These are phyloP conservation scores for Chalcis sispes DNA, from an alignment of 2,888 invertebrate species.

Conservation along the genomic window DNA sequence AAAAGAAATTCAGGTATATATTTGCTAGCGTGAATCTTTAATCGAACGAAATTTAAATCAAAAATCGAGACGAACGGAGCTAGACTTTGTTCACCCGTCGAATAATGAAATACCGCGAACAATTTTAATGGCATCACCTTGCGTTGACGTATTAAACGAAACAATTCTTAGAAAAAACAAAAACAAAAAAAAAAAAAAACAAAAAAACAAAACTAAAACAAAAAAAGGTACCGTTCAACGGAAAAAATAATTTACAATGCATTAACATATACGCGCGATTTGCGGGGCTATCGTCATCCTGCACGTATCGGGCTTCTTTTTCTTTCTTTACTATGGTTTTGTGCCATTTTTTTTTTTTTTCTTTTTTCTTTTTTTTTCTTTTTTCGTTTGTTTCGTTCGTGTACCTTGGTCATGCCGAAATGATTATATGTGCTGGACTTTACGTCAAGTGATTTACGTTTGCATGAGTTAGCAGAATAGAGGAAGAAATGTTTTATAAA, in stretches of 20 bases:
- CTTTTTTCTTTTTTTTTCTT: neutral
- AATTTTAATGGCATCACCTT: slow-evolving; percentile 10
- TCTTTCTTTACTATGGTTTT: no score
- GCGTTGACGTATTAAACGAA: neutral
- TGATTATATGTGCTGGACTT: neutral
- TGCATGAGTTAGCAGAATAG: neutral
- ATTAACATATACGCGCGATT: slow-evolving; percentile 23
- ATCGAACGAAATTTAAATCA: slow-evolving; percentile 28
- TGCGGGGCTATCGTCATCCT: no score
- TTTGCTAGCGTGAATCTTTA: neutral
- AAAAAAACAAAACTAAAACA: no score
- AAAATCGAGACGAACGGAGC: neutral
- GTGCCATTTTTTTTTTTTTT: neutral
- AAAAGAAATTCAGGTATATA: slow-evolving; percentile 12
- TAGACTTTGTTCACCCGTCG: neutral
- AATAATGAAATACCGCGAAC: slow-evolving; percentile 30
- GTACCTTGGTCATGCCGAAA: neutral
- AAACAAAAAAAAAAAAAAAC: no score
- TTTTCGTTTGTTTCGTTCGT: neutral
- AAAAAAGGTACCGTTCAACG: neutral
- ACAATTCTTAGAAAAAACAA: neutral
- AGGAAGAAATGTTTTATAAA: neutral
- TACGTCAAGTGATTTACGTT: neutral
- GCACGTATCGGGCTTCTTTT: no score
- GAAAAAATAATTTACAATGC: slow-evolving; percentile 14